Percentiles rank a stretch among this genome's conserved stretches.
These are phyloP conservation scores for Melinaea menophilus DNA, from an alignment of 2,888 invertebrate species.

Conservation along the genomic window DNA sequence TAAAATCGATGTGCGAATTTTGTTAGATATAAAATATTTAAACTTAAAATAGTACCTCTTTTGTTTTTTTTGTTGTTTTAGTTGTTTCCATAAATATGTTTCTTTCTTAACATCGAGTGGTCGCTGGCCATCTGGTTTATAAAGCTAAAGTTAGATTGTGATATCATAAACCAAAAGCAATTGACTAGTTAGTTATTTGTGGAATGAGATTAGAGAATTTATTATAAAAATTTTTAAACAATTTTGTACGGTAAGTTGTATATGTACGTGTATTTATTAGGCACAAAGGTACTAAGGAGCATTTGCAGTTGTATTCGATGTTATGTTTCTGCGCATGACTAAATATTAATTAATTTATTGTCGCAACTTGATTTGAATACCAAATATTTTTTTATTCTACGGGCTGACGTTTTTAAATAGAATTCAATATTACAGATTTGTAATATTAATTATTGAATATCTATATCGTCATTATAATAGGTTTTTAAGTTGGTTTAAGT, in stretches of 20 bases:
- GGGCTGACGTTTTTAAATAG: background rate
- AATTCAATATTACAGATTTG: background rate
- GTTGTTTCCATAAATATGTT: conserved; percentile 38
- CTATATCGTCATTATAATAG: too few species aligned
- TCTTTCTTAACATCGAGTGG: conserved; percentile 62
- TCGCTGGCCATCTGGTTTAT: conserved; percentile 75
- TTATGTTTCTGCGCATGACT: conserved; percentile 63
- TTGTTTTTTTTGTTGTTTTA: conserved; percentile 18
- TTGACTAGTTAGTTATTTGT: conserved; percentile 63
- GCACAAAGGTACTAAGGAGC: background rate
- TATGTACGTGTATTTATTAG: background rate
- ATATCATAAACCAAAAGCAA: conserved; percentile 73
- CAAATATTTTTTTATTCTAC: conserved; percentile 20
- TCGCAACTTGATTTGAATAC: conserved; percentile 28
- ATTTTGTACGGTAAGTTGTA: background rate
- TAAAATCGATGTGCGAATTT: conserved; percentile 18
- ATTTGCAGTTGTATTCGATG: conserved; percentile 21
- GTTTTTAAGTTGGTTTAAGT: too few species aligned
- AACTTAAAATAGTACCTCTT: conserved; percentile 15
- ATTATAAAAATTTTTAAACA: conserved; percentile 9
- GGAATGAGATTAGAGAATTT: conserved; percentile 32
- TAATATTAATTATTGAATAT: background rate
- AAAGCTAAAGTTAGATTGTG: conserved; percentile 77
- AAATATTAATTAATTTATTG: conserved; percentile 32
- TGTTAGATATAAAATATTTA: conserved; percentile 1